Conservation (phyloP, 2,797 vertebrate species). For the Sparus aurata region DNA sequence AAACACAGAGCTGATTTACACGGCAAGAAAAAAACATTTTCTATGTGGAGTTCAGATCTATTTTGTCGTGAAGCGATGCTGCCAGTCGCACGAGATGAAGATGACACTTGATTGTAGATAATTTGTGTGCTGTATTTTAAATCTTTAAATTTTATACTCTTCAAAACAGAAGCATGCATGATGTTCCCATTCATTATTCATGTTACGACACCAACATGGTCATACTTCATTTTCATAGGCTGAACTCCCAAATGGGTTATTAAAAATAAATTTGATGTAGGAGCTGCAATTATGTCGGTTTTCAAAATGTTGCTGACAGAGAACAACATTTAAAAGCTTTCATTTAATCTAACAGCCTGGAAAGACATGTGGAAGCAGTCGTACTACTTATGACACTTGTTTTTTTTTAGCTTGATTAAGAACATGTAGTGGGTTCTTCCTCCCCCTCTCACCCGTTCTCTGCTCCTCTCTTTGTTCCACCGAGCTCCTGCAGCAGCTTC, state of each 20-base stretch:
- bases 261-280: not conserved
- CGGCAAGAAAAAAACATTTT: not conserved
- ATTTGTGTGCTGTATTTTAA: too few relatives aligned
- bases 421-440: not conserved
- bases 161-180: too few relatives aligned
- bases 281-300: not conserved
- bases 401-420: not conserved
- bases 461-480: slow-evolving; percentile 84
- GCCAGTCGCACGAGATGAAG: not conserved
- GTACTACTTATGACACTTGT: not conserved
- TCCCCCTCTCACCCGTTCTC: slow-evolving; percentile 85
- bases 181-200: not conserved
- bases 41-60: not conserved
- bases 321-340: not conserved
- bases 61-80: not conserved
- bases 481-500: slow-evolving; percentile 86
- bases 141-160: not conserved
- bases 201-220: not conserved
- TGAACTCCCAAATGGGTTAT: not conserved
- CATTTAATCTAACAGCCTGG: not conserved
- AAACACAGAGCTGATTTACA: not conserved
- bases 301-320: not conserved
- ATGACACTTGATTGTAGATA: not conserved
- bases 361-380: not conserved
- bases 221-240: not conserved